A percentile compares a stretch with the other conserved stretches of the same genome.
These are phyloP conservation scores for Gobio occitaniae DNA, from an alignment of 2,797 vertebrate species.

Conservation along the genomic window DNA sequence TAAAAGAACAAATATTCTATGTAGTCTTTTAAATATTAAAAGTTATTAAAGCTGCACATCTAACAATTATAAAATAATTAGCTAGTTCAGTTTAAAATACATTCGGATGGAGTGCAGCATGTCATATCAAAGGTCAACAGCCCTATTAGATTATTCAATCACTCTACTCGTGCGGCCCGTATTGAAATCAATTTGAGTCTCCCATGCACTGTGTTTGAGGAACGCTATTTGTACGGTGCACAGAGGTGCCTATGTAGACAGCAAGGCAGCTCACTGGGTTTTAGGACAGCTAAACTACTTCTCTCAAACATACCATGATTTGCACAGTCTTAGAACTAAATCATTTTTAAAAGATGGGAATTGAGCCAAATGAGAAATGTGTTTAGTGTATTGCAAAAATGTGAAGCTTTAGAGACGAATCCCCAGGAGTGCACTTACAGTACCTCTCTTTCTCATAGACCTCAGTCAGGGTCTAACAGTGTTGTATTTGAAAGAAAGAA, in stretches of 20 bases:
- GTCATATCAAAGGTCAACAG: slow-evolving; percentile 12
- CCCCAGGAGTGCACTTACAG: slow-evolving; percentile 12
- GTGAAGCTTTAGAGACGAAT: slow-evolving; percentile 9
- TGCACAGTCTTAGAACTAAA: not conserved
- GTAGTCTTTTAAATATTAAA: slow-evolving; percentile 16
- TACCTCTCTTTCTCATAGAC: slow-evolving; percentile 11
- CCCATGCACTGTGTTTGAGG: not conserved
- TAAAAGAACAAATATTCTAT: not conserved
- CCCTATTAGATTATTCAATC: slow-evolving; percentile 6
- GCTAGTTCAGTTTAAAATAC: not conserved
- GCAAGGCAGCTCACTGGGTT: slow-evolving; percentile 1
- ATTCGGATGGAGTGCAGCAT: slow-evolving; percentile 8
- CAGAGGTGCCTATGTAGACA: slow-evolving; percentile 1
- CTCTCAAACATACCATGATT: not conserved
- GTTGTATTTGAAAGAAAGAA: not conserved
- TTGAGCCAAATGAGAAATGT: slow-evolving; percentile 14
- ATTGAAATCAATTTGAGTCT: not conserved
- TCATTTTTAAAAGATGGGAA: not conserved
- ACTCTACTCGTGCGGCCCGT: not conserved
- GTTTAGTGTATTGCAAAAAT: slow-evolving; percentile 14
- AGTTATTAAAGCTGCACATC: not conserved
- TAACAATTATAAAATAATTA: slow-evolving; percentile 14
- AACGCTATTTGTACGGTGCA: not conserved
- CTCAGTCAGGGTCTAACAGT: slow-evolving; percentile 15
- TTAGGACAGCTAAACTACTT: not conserved